Percentiles rank a stretch among this genome's conserved stretches.
Conservation (phyloP, 1,140 invertebrate species). For the Delia radicum region DNA sequence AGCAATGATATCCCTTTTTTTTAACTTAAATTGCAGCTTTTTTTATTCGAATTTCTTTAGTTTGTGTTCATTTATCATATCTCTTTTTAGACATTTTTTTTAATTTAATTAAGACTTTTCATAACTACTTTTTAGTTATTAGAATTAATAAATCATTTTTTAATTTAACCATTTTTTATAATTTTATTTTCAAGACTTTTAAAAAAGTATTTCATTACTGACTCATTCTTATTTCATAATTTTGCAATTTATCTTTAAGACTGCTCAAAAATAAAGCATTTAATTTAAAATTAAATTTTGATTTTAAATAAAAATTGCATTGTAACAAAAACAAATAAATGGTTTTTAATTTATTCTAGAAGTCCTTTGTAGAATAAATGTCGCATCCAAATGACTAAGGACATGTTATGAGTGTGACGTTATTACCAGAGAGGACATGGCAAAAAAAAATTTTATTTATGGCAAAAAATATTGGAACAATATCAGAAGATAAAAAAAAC, state of each 20-base stretch:
- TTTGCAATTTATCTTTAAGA: conserved; percentile 24
- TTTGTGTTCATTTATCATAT: background rate
- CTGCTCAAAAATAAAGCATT: conserved; percentile 1
- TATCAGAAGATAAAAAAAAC: too few species aligned
- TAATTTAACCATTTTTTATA: too few species aligned
- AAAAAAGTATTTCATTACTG: background rate
- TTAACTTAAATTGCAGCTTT: background rate
- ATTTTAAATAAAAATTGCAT: conserved; percentile 14
- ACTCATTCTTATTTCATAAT: background rate
- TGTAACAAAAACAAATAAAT: background rate
- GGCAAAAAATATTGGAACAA: too few species aligned
- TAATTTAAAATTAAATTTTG: background rate
- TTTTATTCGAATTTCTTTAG: background rate
- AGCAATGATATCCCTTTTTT: background rate
- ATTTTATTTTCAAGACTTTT: background rate
- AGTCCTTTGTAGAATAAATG: too few species aligned
- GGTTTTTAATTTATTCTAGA: too few species aligned
- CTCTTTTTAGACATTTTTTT: too few species aligned
- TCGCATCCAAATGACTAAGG: too few species aligned
- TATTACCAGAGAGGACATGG: too few species aligned
- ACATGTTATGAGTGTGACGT: too few species aligned
- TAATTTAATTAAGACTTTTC: background rate
- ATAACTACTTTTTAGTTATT: background rate
- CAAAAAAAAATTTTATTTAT: too few species aligned
- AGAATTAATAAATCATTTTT: too few species aligned